Evolutionary conservation across 2,113 vertebrate species (phyloP).

Genomic region (Chaetorhynchus papuensis): DNA sequence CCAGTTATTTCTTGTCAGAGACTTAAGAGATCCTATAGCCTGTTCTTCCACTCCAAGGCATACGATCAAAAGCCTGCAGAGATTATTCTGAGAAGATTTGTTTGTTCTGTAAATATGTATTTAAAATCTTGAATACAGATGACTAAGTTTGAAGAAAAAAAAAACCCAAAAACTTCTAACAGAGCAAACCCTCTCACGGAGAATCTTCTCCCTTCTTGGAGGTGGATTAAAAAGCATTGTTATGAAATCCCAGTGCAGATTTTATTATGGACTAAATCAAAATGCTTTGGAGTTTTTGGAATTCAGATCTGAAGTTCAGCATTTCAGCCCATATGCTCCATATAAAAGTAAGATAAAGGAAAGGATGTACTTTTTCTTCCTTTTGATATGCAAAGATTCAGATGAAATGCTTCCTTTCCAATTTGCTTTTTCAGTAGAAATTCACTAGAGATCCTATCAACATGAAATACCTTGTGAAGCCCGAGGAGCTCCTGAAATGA

Average conservation of each 20-base stretch:
- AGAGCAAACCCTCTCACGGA: not conserved
- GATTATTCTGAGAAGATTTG: not conserved
- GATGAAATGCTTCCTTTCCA: conserved; percentile 16
- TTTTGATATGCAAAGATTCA: conserved; percentile 42
- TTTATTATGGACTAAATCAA: conserved; percentile 14
- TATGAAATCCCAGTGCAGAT: not conserved
- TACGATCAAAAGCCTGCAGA: not conserved
- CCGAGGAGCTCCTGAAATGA: not conserved
- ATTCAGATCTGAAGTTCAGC: conserved; percentile 3
- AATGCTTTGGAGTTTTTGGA: not conserved
- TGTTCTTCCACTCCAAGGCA: not conserved
- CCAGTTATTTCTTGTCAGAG: conserved; percentile 27
- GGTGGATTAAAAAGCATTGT: not conserved
- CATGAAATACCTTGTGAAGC: not conserved
- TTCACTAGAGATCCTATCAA: not conserved
- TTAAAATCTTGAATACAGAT: not conserved
- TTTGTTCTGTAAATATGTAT: conserved; percentile 9
- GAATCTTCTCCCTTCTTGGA: not conserved
- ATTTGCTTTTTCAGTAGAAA: conserved; percentile 8
- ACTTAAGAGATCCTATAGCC: not conserved
- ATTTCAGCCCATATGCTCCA: not conserved
- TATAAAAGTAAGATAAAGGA: conserved; percentile 15
- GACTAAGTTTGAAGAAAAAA: not conserved
- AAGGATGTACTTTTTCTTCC: not conserved
- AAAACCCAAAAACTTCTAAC: not conserved